Evolutionary conservation across 2,888 invertebrate species (phyloP).

Genomic region (Drosophila yooni): DNA sequence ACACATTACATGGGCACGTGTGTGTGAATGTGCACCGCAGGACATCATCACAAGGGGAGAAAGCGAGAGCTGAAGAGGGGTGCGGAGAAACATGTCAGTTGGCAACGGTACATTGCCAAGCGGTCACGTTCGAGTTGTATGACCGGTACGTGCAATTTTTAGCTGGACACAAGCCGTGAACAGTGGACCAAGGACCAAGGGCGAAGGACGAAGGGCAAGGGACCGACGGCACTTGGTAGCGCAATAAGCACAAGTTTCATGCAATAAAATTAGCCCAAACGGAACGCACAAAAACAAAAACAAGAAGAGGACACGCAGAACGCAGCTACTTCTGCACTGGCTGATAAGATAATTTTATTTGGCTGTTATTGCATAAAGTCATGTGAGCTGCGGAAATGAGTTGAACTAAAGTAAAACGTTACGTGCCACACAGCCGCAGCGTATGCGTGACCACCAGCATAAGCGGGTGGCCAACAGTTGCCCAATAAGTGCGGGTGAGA

Average conservation of each 20-base stretch:
- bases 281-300: slow-evolving; percentile 25
- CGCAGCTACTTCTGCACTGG: slow-evolving; percentile 44
- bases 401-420: slow-evolving; percentile 76
- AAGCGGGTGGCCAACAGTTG: background rate
- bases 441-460: slow-evolving; percentile 2
- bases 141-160: slow-evolving; percentile 77
- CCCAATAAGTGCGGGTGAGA: background rate
- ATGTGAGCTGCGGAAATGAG: slow-evolving; percentile 79
- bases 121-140: slow-evolving; percentile 78
- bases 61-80: background rate
- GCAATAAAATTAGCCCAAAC: slow-evolving; percentile 75
- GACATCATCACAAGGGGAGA: slow-evolving; percentile 30
- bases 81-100: slow-evolving; percentile 28
- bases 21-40: slow-evolving; percentile 49
- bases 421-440: slow-evolving; percentile 57
- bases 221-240: slow-evolving; percentile 37
- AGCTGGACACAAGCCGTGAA: slow-evolving; percentile 35
- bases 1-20: slow-evolving; percentile 68
- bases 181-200: slow-evolving; percentile 14
- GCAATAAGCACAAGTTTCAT: slow-evolving; percentile 78
- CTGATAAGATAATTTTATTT: slow-evolving; percentile 82
- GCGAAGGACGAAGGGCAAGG: slow-evolving; percentile 11
- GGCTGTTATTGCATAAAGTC: slow-evolving; percentile 81
- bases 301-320: slow-evolving; percentile 47
- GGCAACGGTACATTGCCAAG: slow-evolving; percentile 60